A percentile compares a stretch with the other conserved stretches of the same genome.
phyloP scores from a whole-genome alignment of 2,113 vertebrate species.

The Ophthalmolycus amberensis region DNA sequence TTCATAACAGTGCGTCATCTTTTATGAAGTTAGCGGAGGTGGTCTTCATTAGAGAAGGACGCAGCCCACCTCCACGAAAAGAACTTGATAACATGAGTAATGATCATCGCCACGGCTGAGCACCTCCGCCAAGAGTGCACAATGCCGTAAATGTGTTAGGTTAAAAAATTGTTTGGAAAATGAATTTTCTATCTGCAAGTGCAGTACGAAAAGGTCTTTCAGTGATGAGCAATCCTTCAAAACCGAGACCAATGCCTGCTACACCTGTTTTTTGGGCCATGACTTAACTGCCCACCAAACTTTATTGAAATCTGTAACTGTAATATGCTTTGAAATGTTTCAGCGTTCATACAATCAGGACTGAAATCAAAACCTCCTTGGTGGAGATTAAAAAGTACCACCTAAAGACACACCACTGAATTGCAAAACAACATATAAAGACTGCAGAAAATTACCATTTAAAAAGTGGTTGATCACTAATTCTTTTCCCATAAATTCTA shows the following conservation, averaged over 20 bases:
- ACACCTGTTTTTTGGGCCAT: neutral
- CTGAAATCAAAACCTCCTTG: neutral
- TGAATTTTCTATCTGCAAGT: neutral
- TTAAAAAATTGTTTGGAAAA: neutral
- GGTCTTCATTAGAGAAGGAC: neutral
- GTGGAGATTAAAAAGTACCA: neutral
- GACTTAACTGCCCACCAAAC: neutral
- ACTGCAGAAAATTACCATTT: neutral
- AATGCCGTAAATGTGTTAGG: neutral
- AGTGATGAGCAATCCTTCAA: neutral
- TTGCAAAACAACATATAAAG: too few relatives aligned
- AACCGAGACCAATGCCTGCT: neutral
- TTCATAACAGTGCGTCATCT: constrained; percentile 1
- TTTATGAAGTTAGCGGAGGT: neutral
- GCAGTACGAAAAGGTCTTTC: neutral
- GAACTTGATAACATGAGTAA: constrained; percentile 4
- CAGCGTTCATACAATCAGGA: neutral
- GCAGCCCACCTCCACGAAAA: constrained; percentile 1
- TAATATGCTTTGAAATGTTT: neutral
- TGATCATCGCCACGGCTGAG: neutral
- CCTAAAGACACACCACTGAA: neutral
- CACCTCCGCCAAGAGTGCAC: neutral
- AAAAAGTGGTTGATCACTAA: neutral
- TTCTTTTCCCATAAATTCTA: neutral
- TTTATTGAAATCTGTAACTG: neutral